Evolutionary conservation across 2,888 invertebrate species (phyloP), one percentile per base, ranked within the genome.

Genomic region (Lagria hirta): DNA sequence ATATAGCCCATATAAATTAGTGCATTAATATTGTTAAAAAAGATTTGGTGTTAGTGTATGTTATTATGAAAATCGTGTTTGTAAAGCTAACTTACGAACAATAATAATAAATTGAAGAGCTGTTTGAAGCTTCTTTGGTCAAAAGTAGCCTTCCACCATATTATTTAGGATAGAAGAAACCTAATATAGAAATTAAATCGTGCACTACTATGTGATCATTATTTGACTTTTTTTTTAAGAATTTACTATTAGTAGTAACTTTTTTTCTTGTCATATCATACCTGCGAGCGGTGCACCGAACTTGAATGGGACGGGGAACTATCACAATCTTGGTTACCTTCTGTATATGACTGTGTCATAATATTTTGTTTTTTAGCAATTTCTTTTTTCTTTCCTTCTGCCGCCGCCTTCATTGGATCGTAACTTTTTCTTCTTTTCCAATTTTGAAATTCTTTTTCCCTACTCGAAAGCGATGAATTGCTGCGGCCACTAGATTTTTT

Each of bases 371-470:
- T 72, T 42, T 75, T 75, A 3, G 75, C 77, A 49, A 77, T 68
- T 57, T 78, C 77, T 62, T 80, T 82, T 61, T 79, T 80, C 61
- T 80, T 83, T 13, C 88, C 93, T 66, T 93, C 91, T 11, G 90
- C 90, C 0, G 94, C 95, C 0, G 95, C 91, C 69, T 87, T 89
- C 81, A 91, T 85, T 15, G 96, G 96, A 74, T 97, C 94, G 72
- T 97, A 97, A 57, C 89, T 92, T 61, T 95, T 95, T 49, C 97
- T 77, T 44, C 96, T 80, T 66, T 94, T 91, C 96, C 96, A 97
- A 74, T 95, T 95, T 69, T 92, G 92, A 75, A 92, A 83, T 64
- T 91, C 88, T 4, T 84, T 83, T 70, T 93, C 92, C 69, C 86
- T 83, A 26, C 83, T 77, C 1, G 85, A 84, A 3, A 86, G 71